Percentiles rank a stretch among this genome's conserved stretches.
phyloP scores from a whole-genome alignment of 1,140 invertebrate species.

The Orius laevigatus region DNA sequence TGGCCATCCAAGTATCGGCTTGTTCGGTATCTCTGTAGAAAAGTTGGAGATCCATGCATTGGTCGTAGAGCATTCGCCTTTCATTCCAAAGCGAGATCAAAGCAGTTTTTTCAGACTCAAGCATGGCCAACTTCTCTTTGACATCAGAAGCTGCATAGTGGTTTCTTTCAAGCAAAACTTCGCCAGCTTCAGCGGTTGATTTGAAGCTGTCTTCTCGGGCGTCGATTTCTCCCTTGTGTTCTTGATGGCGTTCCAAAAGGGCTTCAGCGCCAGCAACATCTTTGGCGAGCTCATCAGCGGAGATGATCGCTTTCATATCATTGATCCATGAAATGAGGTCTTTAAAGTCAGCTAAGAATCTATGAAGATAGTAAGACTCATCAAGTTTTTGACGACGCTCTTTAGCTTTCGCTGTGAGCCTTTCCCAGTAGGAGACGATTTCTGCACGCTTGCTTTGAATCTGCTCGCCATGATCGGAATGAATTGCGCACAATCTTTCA shows the following conservation, averaged over 20 bases:
- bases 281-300: conserved; percentile 94
- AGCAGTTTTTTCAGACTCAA: conserved; percentile 69
- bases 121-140: conserved; percentile 57
- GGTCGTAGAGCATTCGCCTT: conserved; percentile 87
- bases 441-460: conserved; percentile 84
- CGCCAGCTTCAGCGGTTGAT: conserved; percentile 70
- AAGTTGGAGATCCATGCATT: conserved; percentile 97
- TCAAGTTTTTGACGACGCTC: conserved; percentile 70
- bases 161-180: conserved; percentile 66
- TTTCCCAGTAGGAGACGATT: conserved; percentile 85
- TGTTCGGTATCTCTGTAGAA: conserved; percentile 96
- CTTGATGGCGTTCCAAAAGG: conserved; percentile 88
- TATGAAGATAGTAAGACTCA: conserved; percentile 87
- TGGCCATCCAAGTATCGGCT: conserved; percentile 96
- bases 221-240: conserved; percentile 97
- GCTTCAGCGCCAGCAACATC: conserved; percentile 97
- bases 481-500: conserved; percentile 73
- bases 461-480: conserved; percentile 80
- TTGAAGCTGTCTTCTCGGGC: conserved; percentile 90
- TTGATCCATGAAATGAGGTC: conserved; percentile 96
- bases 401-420: conserved; percentile 75
- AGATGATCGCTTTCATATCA: conserved; percentile 93
- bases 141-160: conserved; percentile 87
- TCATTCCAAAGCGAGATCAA: conserved; percentile 89
- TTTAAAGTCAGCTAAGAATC: conserved; percentile 92